A percentile compares a stretch with the other conserved stretches of the same genome.
Evolutionary conservation across 2,113 vertebrate genomes (phyloP).

Genomic region (Protobothrops flavoviridis): DNA sequence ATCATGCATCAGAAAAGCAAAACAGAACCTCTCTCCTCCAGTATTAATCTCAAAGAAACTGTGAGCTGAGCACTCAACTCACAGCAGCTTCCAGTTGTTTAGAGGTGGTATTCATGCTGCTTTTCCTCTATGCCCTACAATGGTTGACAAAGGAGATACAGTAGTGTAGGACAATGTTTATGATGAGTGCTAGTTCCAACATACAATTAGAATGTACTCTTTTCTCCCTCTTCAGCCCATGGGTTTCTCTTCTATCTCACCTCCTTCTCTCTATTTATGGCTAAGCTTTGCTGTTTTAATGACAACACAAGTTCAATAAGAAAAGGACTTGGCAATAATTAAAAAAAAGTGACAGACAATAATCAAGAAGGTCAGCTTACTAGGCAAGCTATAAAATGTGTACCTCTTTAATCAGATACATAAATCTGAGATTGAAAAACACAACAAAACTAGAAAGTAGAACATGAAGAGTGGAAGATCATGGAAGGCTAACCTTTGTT

Average conservation of each 20-base stretch:
- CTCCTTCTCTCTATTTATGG: neutral
- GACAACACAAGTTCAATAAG: neutral
- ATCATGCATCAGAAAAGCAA: neutral
- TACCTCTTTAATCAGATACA: neutral
- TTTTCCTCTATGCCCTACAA: neutral
- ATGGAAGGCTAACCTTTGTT: neutral
- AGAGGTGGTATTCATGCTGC: neutral
- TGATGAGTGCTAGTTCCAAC: neutral
- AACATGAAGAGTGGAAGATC: neutral
- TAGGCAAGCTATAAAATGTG: neutral
- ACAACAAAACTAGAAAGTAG: neutral
- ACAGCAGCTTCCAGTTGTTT: neutral
- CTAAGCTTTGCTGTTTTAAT: neutral
- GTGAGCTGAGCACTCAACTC: neutral
- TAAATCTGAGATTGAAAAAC: neutral
- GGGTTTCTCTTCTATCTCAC: neutral
- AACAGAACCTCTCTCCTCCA: neutral
- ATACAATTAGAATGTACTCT: neutral
- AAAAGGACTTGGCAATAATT: neutral
- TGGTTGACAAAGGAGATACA: neutral
- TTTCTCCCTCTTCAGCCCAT: neutral
- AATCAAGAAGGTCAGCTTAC: neutral
- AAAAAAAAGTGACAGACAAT: neutral
- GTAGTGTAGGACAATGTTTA: too few species aligned
- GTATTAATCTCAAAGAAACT: neutral